These are phyloP conservation scores for Coryphaenoides rupestris DNA, from an alignment of 2,113 vertebrate species.

Conservation along the genomic window DNA sequence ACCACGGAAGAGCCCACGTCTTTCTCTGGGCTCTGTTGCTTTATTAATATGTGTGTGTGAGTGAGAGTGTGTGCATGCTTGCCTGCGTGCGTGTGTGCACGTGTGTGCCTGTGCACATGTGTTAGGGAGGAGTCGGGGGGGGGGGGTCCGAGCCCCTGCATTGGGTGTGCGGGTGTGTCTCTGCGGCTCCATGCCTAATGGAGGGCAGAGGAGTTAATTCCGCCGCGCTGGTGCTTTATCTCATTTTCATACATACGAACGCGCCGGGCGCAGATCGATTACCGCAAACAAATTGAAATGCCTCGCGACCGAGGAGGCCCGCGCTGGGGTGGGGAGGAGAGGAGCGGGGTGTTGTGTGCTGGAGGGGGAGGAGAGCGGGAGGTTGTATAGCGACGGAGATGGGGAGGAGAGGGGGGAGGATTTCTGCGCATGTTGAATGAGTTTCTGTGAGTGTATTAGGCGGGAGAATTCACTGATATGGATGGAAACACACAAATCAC, in stretches of 20 bases:
- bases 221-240: constrained; percentile 53
- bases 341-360: constrained; percentile 5
- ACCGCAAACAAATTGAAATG: constrained; percentile 70
- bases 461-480: constrained; percentile 55
- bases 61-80: constrained; percentile 1
- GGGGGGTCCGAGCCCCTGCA: background rate
- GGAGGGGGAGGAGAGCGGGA: background rate
- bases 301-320: constrained; percentile 45
- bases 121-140: background rate
- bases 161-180: constrained; percentile 5
- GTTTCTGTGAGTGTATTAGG: constrained; percentile 58
- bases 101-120: constrained; percentile 14
- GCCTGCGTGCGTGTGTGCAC: constrained; percentile 17
- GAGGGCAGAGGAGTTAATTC: constrained; percentile 71
- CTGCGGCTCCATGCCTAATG: constrained; percentile 59
- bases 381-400: too few species aligned
- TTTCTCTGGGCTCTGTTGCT: background rate
- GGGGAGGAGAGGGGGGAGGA: constrained; percentile 27
- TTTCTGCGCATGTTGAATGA: constrained; percentile 39
- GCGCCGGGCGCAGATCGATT: constrained; percentile 62
- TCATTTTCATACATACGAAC: constrained; percentile 73
- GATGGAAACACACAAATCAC: constrained; percentile 62
- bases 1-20: constrained; percentile 29
- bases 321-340: constrained; percentile 31
- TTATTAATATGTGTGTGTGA: background rate